Percentiles rank a stretch among this genome's conserved stretches.
Conservation (phyloP, 1,140 invertebrate species). For the Drosophila leontia region DNA sequence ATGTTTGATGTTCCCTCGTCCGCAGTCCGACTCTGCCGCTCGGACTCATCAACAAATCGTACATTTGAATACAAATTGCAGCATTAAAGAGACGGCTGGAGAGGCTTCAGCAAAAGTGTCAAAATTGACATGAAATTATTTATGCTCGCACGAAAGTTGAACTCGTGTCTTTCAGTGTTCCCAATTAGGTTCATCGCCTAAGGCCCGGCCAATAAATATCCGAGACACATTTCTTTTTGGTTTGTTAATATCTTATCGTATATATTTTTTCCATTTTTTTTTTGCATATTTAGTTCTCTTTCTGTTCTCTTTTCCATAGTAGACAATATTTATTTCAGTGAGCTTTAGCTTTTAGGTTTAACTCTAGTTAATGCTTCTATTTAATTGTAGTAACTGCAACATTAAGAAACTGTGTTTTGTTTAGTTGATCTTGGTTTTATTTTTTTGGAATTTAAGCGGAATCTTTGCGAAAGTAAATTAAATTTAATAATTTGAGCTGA, state of each 20-base stretch:
- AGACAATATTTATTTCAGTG: slow-evolving; percentile 61
- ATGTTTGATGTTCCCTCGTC: slow-evolving; percentile 72
- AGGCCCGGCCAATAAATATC: slow-evolving; percentile 19
- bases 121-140: slow-evolving; percentile 79
- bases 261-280: slow-evolving; percentile 55
- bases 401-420: slow-evolving; percentile 52
- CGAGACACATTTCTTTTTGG: slow-evolving; percentile 4
- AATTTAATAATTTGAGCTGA: neutral
- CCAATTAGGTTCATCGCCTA: slow-evolving; percentile 42
- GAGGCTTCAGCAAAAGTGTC: slow-evolving; percentile 75
- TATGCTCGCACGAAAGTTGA: slow-evolving; percentile 65
- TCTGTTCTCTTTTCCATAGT: slow-evolving; percentile 25
- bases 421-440: slow-evolving; percentile 30
- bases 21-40: neutral
- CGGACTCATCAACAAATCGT: slow-evolving; percentile 76
- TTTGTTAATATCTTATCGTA: slow-evolving; percentile 38
- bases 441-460: slow-evolving; percentile 2
- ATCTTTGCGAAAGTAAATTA: neutral
- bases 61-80: slow-evolving; percentile 81
- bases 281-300: slow-evolving; percentile 56
- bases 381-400: slow-evolving; percentile 54
- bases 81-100: slow-evolving; percentile 59
- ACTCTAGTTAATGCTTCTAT: slow-evolving; percentile 49
- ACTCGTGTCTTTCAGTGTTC: slow-evolving; percentile 42
- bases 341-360: slow-evolving; percentile 44